phyloP scores from a whole-genome alignment of 2,797 vertebrate genomes.

The Staurois parvus region DNA sequence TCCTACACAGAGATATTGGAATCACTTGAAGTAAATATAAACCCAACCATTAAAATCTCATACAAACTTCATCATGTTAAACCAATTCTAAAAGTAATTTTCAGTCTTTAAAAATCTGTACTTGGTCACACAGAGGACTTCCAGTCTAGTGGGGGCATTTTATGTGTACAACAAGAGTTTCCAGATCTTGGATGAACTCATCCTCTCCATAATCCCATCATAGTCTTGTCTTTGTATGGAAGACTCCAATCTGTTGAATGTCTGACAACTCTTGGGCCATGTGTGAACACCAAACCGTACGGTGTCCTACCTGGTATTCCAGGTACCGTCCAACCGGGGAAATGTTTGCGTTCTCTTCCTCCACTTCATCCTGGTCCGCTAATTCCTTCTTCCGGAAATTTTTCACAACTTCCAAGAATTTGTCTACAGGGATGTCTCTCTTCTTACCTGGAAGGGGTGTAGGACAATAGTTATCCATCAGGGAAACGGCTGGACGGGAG shows the following conservation, averaged over 20 bases:
- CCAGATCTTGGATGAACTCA: too few relatives aligned
- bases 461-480: too few relatives aligned
- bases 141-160: background rate
- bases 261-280: background rate
- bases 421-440: constrained; percentile 32
- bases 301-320: constrained; percentile 31
- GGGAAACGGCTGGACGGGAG: too few relatives aligned
- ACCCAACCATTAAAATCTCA: too few relatives aligned
- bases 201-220: too few relatives aligned
- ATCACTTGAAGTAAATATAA: background rate
- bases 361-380: background rate
- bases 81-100: too few relatives aligned
- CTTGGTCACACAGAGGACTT: background rate
- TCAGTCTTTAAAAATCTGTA: too few relatives aligned
- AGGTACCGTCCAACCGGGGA: constrained; percentile 2
- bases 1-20: constrained; percentile 6
- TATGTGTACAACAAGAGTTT: background rate
- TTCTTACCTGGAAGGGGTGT: constrained; percentile 14
- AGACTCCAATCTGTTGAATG: too few relatives aligned
- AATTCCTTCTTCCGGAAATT: constrained; percentile 2
- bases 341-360: constrained; percentile 14
- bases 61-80: too few relatives aligned
- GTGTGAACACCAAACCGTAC: background rate
- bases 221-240: too few relatives aligned
- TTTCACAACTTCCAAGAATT: background rate